phyloP scores from a whole-genome alignment of 2,888 invertebrate genomes.

The Drosophila nr. medialis region DNA sequence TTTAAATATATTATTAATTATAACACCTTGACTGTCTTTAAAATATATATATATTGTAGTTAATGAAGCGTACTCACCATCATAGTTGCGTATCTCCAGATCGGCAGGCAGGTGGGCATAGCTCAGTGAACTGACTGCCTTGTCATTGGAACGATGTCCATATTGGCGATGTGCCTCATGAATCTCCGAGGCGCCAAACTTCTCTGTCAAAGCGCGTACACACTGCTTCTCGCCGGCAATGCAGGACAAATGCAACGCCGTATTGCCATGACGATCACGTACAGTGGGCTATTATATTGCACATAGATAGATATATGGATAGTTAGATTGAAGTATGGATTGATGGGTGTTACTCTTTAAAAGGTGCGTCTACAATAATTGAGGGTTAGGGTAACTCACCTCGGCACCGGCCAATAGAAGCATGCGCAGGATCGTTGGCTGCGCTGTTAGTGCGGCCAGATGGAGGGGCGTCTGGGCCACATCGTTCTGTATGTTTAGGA shows the following conservation, averaged over 20 bases:
- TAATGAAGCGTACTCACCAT: slow-evolving; percentile 88
- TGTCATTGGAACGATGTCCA: slow-evolving; percentile 84
- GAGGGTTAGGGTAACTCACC: slow-evolving; percentile 72
- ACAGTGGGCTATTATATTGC: slow-evolving; percentile 84
- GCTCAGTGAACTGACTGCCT: slow-evolving; percentile 77
- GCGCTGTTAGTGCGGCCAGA: slow-evolving; percentile 92
- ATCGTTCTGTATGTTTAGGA: slow-evolving; percentile 93
- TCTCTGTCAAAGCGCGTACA: slow-evolving; percentile 90
- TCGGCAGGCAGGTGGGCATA: slow-evolving; percentile 86
- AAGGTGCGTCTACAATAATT: not conserved
- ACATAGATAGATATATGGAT: not conserved
- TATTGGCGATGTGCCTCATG: slow-evolving; percentile 83
- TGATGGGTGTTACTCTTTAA: not conserved
- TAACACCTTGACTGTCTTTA: not conserved
- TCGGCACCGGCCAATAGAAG: slow-evolving; percentile 92
- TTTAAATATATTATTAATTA: not conserved
- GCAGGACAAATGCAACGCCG: slow-evolving; percentile 94
- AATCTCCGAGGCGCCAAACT: slow-evolving; percentile 86
- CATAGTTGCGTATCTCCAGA: slow-evolving; percentile 93
- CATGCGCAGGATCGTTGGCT: slow-evolving; percentile 90
- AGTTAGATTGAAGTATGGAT: slow-evolving; percentile 5
- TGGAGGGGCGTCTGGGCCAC: slow-evolving; percentile 93
- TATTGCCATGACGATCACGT: slow-evolving; percentile 92
- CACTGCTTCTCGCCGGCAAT: slow-evolving; percentile 89
- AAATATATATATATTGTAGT: not conserved